phyloP scores from a whole-genome alignment of 2,888 invertebrate genomes.

The Stenodema calcarata region DNA sequence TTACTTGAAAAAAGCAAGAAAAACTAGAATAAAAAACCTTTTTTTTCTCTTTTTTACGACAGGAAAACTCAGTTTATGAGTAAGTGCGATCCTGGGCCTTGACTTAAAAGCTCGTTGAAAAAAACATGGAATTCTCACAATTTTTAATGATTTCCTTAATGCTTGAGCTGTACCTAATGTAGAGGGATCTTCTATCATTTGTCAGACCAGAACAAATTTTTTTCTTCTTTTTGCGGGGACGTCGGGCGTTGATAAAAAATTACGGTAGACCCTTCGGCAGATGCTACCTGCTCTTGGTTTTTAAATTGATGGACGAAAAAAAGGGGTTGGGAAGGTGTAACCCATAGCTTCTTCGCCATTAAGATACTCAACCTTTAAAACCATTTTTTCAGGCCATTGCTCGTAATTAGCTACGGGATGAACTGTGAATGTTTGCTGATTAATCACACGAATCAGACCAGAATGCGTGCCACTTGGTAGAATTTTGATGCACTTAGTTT shows the following conservation, averaged over 20 bases:
- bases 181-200: background rate
- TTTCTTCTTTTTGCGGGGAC: background rate
- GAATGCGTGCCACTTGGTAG: too few relatives aligned
- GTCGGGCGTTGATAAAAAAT: background rate
- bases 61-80: background rate
- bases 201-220: background rate
- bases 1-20: background rate
- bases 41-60: background rate
- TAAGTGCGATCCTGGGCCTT: background rate
- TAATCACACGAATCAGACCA: too few relatives aligned
- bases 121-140: background rate
- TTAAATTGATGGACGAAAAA: too few relatives aligned
- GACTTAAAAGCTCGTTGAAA: background rate
- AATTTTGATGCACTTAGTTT: too few relatives aligned
- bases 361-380: too few relatives aligned
- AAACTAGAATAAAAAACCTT: slow-evolving; percentile 6
- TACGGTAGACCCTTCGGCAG: background rate
- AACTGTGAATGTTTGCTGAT: too few relatives aligned
- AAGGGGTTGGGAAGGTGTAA: too few relatives aligned
- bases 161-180: background rate
- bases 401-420: too few relatives aligned
- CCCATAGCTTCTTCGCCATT: too few relatives aligned
- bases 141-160: background rate
- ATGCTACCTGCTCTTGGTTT: background rate
- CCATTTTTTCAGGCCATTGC: too few relatives aligned